Base-by-base conservation (phyloP, 2,888 invertebrate genomes). In the Trachelus tabidus region DNA sequence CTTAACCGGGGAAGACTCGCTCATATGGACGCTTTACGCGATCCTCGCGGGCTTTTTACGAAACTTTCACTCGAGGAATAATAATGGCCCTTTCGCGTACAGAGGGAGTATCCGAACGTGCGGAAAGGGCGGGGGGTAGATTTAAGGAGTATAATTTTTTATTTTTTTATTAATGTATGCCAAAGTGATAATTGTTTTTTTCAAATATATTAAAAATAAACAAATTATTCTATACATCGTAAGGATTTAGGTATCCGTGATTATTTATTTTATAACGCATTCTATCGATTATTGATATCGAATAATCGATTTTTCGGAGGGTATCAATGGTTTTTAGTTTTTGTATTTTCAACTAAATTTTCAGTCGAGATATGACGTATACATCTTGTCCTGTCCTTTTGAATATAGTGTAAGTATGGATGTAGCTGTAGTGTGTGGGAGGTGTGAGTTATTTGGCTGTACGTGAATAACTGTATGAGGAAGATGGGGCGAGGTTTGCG, bases 341-440 rank as follows among this genome's bases (percentile, higher is more conserved):
- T 56, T 56, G 40, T 56, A 56, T 56, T 56, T 15, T 56, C 15
- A 23, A 15, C 1, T 56, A 23, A 56, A 56, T 23, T 56, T 23
- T 56, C 6, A 23, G 4, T 23, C 6, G 40, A 56, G 40, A 23
- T 56, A 23, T 56, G 40, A 40, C 68, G 68, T 40, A 40, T 37
- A 56, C 86, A 86, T 86, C 86, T 87, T 85, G 84, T 81, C 79
- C 85, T 86, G 87, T 89, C 88, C 84, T 86, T 85, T 87, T 84
- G 86, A 88, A 88, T 88, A 86, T 86, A 81, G 82, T 84, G 84
- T 84, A 23, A 56, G 40, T 56, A 56, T 56, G 23, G 40, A 23
- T 56, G 2, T 23, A 23, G 40, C 15, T 23, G 2, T 56, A 56
- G 23, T 9, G 23, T 56, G 23, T 56, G 40, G 40, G 40, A 56